Percentiles rank a stretch among this genome's conserved stretches.
Conservation (phyloP, 2,888 invertebrate species). For the Meta bourneti region DNA sequence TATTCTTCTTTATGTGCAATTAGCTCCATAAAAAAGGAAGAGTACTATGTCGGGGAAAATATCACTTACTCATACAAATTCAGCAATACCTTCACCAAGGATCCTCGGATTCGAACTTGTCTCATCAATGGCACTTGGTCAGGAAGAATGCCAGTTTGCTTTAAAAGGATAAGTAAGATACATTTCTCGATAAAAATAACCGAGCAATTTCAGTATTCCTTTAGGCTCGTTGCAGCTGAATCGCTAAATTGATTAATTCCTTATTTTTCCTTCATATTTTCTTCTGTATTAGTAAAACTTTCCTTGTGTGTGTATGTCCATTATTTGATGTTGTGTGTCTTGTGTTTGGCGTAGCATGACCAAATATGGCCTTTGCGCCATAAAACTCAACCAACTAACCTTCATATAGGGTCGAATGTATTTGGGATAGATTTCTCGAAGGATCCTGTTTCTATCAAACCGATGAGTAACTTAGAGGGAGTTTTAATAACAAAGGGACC, state of each 20-base stretch:
- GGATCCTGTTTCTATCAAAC: no score
- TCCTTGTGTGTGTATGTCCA: no score
- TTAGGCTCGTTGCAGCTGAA: background rate
- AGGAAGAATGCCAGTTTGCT: slow-evolving; percentile 52
- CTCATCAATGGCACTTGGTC: slow-evolving; percentile 56
- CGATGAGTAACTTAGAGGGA: no score
- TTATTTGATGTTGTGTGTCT: no score
- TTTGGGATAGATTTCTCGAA: no score
- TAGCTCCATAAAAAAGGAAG: background rate
- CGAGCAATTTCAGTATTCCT: no score
- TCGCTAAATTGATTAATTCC: background rate
- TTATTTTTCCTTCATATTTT: background rate
- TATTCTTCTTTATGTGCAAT: background rate
- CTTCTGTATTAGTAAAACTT: no score
- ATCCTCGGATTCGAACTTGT: slow-evolving; percentile 5
- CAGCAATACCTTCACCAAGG: background rate
- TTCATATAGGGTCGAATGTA: background rate
- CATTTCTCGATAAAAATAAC: background rate
- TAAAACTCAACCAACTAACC: no score
- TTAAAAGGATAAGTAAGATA: slow-evolving; percentile 24
- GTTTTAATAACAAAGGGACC: no score
- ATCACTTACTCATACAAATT: background rate
- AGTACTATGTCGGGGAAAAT: background rate
- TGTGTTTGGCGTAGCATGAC: no score
- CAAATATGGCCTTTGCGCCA: no score